Evolutionary conservation across 2,888 invertebrate species (phyloP).

Genomic region (Morpho achilles): DNA sequence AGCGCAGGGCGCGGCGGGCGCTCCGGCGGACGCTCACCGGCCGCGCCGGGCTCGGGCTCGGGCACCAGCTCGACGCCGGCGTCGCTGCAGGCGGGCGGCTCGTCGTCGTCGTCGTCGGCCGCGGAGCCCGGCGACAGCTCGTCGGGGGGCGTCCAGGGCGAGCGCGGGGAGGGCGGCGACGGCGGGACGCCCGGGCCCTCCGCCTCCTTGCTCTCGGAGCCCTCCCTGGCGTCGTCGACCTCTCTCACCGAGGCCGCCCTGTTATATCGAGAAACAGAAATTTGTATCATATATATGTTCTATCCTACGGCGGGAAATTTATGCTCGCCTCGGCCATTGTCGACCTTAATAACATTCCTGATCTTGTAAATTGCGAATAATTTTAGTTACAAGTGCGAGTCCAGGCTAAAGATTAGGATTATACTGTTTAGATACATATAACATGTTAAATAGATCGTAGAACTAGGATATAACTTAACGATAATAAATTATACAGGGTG

Average conservation of each 20-base stretch:
- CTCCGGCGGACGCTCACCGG: constrained; percentile 37
- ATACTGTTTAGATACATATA: no score
- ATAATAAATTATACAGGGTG: no score
- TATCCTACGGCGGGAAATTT: no score
- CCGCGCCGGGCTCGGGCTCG: constrained; percentile 40
- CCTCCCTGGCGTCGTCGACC: constrained; percentile 29
- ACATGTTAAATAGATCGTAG: no score
- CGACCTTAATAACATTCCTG: no score
- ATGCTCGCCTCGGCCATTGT: no score
- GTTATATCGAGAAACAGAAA: constrained; percentile 1
- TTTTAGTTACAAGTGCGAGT: no score
- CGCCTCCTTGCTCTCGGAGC: constrained; percentile 28
- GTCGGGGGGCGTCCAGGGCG: constrained; percentile 57
- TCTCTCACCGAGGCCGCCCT: constrained; percentile 66
- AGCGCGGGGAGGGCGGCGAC: constrained; percentile 24
- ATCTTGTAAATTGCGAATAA: no score
- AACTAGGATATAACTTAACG: no score
- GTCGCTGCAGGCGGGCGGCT: constrained; percentile 36
- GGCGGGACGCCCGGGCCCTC: constrained; percentile 8
- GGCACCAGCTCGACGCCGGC: constrained; percentile 47
- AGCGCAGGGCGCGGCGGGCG: constrained; percentile 36
- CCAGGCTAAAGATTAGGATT: no score
- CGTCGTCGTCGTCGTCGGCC: constrained; percentile 51
- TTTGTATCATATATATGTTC: no score
- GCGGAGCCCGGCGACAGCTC: constrained; percentile 63